A percentile compares a stretch with the other conserved stretches of the same genome.
These are phyloP conservation scores for Protobothrops flavoviridis DNA, from an alignment of 2,113 vertebrate species.

Conservation along the genomic window DNA sequence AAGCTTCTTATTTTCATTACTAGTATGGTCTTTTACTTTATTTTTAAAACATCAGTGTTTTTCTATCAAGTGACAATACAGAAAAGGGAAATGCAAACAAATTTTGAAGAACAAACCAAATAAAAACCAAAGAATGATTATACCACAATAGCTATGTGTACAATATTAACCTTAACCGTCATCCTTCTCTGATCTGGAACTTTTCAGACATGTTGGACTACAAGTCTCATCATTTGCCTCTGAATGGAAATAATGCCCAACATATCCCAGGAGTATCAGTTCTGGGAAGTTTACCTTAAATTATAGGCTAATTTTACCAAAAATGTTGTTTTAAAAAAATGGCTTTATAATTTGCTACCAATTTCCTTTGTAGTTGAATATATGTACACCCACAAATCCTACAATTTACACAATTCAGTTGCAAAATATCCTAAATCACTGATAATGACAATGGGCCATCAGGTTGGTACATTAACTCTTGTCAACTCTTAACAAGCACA, in stretches of 20 bases:
- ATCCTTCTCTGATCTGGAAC: not conserved
- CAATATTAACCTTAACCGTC: not conserved
- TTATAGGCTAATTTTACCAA: not conserved
- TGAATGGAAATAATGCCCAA: not conserved
- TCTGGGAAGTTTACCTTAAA: not conserved
- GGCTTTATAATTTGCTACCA: not conserved
- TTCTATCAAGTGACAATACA: constrained; percentile 12
- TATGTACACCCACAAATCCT: not conserved
- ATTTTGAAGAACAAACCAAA: not conserved
- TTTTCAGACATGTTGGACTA: not conserved
- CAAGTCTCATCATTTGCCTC: not conserved
- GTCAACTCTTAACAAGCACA: not conserved
- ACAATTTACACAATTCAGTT: not conserved
- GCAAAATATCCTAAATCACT: not conserved
- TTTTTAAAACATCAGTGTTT: not conserved
- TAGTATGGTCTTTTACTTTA: not conserved
- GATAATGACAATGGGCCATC: not conserved
- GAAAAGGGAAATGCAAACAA: not conserved
- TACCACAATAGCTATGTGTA: not conserved
- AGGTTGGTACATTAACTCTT: not conserved
- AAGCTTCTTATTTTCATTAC: not conserved
- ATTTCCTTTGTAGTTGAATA: not conserved
- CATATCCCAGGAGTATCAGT: not conserved
- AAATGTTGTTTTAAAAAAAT: not conserved
- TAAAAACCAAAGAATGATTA: not conserved